Base-by-base conservation (phyloP, 1,140 invertebrate species). In the Onthophagus taurus region DNA sequence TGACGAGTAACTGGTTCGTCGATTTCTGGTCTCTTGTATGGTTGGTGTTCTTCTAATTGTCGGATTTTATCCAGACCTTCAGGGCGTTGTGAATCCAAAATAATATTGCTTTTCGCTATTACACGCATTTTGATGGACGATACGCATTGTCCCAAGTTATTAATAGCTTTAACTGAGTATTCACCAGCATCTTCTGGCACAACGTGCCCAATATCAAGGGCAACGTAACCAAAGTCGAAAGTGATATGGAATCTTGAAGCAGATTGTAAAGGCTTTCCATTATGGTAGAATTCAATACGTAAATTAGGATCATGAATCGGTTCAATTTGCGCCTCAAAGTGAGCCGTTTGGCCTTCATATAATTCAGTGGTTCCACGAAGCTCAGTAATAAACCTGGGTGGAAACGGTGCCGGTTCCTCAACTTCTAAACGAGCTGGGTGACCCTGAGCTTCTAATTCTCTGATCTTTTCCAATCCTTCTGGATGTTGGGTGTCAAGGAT, bases 21-120 rank as follows among this genome's bases (percentile, higher is more conserved):
- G 36, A 82, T 67, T 57, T 88, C 86, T n/a, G 83, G 82, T 48
- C 81, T 75, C 58, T 81, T 83, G 65, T 81, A 83, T 5, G 83
- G 83, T 55, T 80, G 75, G 39, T 76, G 75, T 36, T 82, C 81
- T 69, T 99, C 96, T 47, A 99, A 72, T 63, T 92, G 77, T 48
- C 85, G 78, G 53, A 98, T 94, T 63, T 95, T 93, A 44, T 94
- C 89, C 55, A 95, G 75, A 49, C 93, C 93, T 71, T 97, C 92
- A 4, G 94, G 94, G 61, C 94, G 77, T 69, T 95, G 90, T 21
- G 92, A 89, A 55, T 97, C 94, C 54, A 83, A 72, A 61, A 97
- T 93, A 49, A 98, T 89, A 51, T 76, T 87, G 42, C 88, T 84
- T 59, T 85, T 84, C 43, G 84, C 81, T 70, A 83, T 81, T 58